Base-by-base conservation (phyloP, 2,113 vertebrate genomes). In the Podarcis cretensis region DNA sequence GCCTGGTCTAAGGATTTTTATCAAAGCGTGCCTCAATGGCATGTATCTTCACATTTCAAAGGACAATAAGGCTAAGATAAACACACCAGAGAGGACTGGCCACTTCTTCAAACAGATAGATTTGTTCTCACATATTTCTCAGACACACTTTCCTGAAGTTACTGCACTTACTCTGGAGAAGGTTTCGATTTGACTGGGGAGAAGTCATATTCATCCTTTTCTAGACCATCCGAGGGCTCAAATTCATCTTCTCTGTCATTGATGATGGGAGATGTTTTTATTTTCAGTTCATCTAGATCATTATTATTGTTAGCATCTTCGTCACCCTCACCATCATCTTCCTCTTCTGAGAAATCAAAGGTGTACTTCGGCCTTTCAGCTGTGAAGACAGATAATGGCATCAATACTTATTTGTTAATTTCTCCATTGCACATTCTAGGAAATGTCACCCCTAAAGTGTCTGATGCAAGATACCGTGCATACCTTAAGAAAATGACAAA, bases 321-420 rank as follows among this genome's bases (percentile, higher is more conserved):
- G 9, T 96, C 97, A 3, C 98, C 98, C 2, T 96, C 98, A 0
- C 97, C 98, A 80, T 97, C 98, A 0, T 98, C 98, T 89, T 99
- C 99, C 37, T 99, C 99, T 96, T 99, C 99, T 0, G 98, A 99
- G 97, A 99, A 99, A 94, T 99, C 99, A 89, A 99, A 99, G 0
- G 98, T 99, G 87, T 99, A 99, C 94, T 99, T 99, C 68, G 98
- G 98, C 93, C 98, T 98, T 94, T 98, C 98, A 68, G 99, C 99
- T 99, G 93, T 48, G 81, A 92, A 74, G 73, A 84, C 3, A 78
- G 25, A 68, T 3, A 84, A 27, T 2, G 35, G 4, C 14, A 69
- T 21, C 37, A 69, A 65, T 12, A 54, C 27, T 43, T 75, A 35
- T 65, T 30, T 18, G 30, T 76, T 37, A 48, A 18, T 65, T 48